Evolutionary conservation across 2,888 invertebrate species (phyloP), one percentile per base, ranked within the genome.

Genomic region (Dicyrtomina minuta): DNA sequence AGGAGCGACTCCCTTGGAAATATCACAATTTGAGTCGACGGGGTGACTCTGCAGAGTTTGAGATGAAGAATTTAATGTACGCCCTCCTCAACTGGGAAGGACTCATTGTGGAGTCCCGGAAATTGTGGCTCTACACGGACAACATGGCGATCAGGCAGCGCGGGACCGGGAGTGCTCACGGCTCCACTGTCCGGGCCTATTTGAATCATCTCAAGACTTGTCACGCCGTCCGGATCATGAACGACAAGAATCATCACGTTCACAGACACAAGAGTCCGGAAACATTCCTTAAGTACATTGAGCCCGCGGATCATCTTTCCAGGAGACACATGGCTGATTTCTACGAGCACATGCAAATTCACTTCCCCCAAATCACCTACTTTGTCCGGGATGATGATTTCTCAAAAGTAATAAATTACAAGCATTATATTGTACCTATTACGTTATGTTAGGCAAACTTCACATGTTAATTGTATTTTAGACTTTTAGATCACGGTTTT

Each of bases 1-100:
- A 12, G 10, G 39, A 20, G 4, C 6, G 33, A 2, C 39, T 58
- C 2, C 58, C 58, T 15, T 58, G 58, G 58, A 33, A 39, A 39
- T 17, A 33, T 8, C 33, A 58, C 17, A 58, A 58, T 58, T 12
- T 58, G 39, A 58, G n/a, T n/a, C 15, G 20, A n/a, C 13, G 58
- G 20, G 58, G 58, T 17, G 33, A 58, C n/a, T 27, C 58, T 15
- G 17, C n/a, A 2, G 58, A 58, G 33, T 58, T 58, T 58, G 58
- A 58, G n/a, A 58, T 58, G 58, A 58, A 58, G n/a, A 58, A 58
- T 39, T n/a, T 58, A 33, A 39, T 58, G 33, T 58, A 39, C 39
- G 58, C 58, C n/a, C 39, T 58, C 10, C 26, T 58, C 4, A 58
- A 58, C 39, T 58, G 58, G 58, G 58, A 58, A 39, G 58, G 33